Percentiles rank a stretch among this genome's conserved stretches.
These are phyloP conservation scores for Neopelma chrysocephalum DNA, from an alignment of 2,797 vertebrate species.

Conservation along the genomic window DNA sequence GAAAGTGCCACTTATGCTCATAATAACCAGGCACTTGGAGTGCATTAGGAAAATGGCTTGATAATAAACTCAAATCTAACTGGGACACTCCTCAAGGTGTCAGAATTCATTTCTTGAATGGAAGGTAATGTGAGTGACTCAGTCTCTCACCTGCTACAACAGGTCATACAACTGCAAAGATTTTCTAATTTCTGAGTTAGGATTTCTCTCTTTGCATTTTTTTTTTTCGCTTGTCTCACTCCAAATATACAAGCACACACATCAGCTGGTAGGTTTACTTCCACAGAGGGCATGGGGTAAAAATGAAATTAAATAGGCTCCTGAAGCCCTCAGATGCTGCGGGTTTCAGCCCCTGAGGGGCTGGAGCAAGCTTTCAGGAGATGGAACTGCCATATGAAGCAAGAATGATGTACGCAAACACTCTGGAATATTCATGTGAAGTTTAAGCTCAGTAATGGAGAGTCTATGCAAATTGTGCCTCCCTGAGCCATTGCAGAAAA, in stretches of 20 bases:
- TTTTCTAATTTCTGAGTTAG: neutral
- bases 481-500: slow-evolving; percentile 16
- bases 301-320: neutral
- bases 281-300: neutral
- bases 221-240: neutral
- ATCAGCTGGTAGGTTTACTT: neutral
- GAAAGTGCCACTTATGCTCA: neutral
- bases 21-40: neutral
- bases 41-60: neutral
- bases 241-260: neutral
- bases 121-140: neutral
- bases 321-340: neutral
- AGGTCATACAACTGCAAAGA: neutral
- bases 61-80: neutral
- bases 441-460: slow-evolving; percentile 6
- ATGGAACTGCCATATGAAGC: neutral
- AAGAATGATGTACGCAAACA: neutral
- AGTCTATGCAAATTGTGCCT: slow-evolving; percentile 45
- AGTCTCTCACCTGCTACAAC: neutral
- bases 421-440: neutral
- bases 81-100: neutral
- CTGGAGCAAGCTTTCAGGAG: neutral
- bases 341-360: neutral
- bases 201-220: neutral
- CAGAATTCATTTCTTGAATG: neutral